Conservation (phyloP, 2,797 vertebrate genomes). For the Ispidina lecontei region DNA sequence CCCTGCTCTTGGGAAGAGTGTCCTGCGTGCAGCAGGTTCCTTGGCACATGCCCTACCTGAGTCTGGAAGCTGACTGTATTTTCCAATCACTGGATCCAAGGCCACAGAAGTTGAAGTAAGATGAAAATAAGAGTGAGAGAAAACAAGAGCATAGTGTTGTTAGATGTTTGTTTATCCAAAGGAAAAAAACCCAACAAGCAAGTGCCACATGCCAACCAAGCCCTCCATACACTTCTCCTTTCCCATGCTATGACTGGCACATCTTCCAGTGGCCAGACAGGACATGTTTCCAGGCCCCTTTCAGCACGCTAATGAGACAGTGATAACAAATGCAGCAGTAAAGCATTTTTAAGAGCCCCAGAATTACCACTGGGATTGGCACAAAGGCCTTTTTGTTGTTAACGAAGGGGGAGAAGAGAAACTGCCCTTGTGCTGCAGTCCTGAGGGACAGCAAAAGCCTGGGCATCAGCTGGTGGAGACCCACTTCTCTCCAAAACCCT, state of each 20-base stretch:
- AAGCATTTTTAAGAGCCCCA: conserved; percentile 3
- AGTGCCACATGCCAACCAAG: background rate
- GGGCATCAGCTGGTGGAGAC: background rate
- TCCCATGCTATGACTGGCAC: background rate
- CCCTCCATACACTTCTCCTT: background rate
- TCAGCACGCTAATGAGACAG: conserved; percentile 46
- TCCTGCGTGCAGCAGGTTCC: rapidly evolving
- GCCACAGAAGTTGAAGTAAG: background rate
- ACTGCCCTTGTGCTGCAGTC: background rate
- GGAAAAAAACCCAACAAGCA: background rate
- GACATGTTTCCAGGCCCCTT: background rate
- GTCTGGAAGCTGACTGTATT: conserved; percentile 83
- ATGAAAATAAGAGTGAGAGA: background rate
- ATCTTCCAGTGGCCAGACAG: background rate
- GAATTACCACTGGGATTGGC: conserved; percentile 37
- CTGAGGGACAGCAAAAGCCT: background rate
- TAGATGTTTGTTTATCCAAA: background rate
- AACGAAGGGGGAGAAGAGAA: background rate
- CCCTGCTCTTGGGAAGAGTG: rapidly evolving
- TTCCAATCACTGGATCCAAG: conserved; percentile 79
- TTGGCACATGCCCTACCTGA: conserved; percentile 72
- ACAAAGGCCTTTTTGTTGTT: conserved; percentile 57
- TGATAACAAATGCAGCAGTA: background rate
- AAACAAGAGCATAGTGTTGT: background rate
- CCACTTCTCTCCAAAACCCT: background rate